A percentile compares a stretch with the other conserved stretches of the same genome.
Conservation (phyloP, 2,113 vertebrate species). For the Sander vitreus region DNA sequence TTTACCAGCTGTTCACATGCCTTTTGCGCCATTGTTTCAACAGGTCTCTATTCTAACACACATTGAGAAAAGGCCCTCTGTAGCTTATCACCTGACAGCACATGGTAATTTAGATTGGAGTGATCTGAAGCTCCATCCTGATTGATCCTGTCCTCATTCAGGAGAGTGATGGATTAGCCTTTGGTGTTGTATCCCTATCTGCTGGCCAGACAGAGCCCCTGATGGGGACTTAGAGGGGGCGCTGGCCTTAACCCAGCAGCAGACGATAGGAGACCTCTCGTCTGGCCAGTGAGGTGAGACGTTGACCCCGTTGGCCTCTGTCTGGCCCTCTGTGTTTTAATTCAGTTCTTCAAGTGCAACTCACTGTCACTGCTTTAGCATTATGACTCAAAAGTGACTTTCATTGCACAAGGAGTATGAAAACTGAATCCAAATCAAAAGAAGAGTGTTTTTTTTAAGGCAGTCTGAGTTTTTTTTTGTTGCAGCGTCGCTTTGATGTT, state of each 20-base stretch:
- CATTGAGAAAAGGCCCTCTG: constrained; percentile 38
- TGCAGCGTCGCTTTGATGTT: constrained; percentile 66
- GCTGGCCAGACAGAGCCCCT: constrained; percentile 53
- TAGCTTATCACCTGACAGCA: constrained; percentile 66
- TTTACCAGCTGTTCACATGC: constrained; percentile 65
- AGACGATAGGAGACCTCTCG: constrained; percentile 66
- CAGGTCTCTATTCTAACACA: constrained; percentile 46
- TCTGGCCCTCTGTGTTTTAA: constrained; percentile 36
- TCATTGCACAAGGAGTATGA: not conserved
- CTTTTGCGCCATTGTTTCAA: constrained; percentile 41
- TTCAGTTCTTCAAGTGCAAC: constrained; percentile 2
- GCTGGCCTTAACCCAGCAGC: constrained; percentile 70
- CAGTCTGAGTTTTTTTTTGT: not conserved
- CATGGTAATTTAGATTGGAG: constrained; percentile 59
- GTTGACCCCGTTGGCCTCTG: constrained; percentile 56
- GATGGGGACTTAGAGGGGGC: constrained; percentile 62
- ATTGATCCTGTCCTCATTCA: constrained; percentile 79
- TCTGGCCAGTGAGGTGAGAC: constrained; percentile 69
- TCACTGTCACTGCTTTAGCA: not conserved
- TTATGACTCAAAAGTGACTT: constrained; percentile 18
- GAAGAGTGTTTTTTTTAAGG: not conserved
- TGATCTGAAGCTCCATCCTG: constrained; percentile 65
- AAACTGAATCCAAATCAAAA: constrained; percentile 42
- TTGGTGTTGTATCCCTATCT: constrained; percentile 34
- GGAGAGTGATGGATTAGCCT: constrained; percentile 76